Conservation (phyloP, 2,113 vertebrate genomes). For the Myocastor coypus region DNA sequence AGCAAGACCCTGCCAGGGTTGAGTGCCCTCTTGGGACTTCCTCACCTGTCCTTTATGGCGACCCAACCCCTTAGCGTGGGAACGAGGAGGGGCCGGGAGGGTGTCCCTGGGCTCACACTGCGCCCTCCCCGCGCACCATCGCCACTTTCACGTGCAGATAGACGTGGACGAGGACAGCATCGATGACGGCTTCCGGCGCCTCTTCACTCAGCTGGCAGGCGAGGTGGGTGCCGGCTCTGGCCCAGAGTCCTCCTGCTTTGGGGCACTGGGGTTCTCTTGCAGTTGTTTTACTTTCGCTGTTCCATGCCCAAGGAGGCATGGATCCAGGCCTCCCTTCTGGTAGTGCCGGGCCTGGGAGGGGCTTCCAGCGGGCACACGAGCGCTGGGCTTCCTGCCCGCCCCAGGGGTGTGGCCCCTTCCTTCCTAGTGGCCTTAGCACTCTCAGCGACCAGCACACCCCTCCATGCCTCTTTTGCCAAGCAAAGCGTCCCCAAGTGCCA, state of each 20-base stretch:
- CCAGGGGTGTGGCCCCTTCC: neutral
- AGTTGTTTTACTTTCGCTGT: neutral
- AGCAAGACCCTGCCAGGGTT: neutral
- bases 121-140: fast-evolving
- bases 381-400: neutral
- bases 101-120: fast-evolving
- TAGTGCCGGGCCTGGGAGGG: neutral
- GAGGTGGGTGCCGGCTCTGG: conserved; percentile 80
- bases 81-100: fast-evolving
- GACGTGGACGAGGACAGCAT: conserved; percentile 88
- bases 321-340: neutral
- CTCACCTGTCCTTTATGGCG: neutral
- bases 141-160: conserved; percentile 57
- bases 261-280: neutral
- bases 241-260: neutral
- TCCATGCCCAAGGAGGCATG: neutral
- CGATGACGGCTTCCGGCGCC: conserved; percentile 84
- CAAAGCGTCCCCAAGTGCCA: neutral
- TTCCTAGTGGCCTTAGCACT: neutral
- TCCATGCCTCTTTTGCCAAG: neutral
- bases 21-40: neutral
- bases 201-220: conserved; percentile 88
- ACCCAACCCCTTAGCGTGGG: neutral
- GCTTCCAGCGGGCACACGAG: neutral
- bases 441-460: fast-evolving